These are phyloP conservation scores for Oceanodroma tethys DNA, from an alignment of 2,113 vertebrate species.

Conservation along the genomic window DNA sequence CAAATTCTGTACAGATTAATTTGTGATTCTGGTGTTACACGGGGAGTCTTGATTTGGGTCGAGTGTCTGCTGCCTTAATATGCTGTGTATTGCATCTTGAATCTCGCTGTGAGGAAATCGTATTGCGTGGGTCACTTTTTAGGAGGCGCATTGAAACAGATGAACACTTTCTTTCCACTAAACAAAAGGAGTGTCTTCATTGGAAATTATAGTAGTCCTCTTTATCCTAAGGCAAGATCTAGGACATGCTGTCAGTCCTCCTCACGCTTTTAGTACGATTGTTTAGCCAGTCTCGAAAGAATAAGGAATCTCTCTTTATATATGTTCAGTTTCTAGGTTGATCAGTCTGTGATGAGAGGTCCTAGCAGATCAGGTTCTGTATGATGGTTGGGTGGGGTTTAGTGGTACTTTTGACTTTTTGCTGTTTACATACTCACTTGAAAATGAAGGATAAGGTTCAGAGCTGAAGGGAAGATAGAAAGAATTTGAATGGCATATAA, in stretches of 20 bases:
- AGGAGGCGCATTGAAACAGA: neutral
- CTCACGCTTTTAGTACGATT: neutral
- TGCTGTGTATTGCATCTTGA: neutral
- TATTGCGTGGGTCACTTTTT: neutral
- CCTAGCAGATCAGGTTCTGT: neutral
- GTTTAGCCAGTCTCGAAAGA: neutral
- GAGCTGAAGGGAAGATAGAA: neutral
- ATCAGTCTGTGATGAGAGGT: neutral
- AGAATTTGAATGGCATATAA: neutral
- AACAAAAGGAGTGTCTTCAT: neutral
- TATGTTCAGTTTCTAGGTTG: neutral
- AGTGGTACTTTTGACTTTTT: neutral
- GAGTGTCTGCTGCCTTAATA: neutral
- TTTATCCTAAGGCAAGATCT: slow-evolving; percentile 46
- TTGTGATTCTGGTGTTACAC: neutral
- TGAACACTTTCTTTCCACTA: slow-evolving; percentile 9
- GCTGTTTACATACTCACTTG: neutral
- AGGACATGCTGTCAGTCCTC: neutral
- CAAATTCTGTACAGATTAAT: neutral
- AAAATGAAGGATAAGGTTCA: neutral
- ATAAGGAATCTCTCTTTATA: neutral
- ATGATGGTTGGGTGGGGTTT: neutral
- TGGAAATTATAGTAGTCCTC: slow-evolving; percentile 1
- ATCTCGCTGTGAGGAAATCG: neutral
- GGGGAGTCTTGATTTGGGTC: neutral